These are phyloP conservation scores for Drosophila ezoana DNA, from an alignment of 2,888 invertebrate species.

Conservation along the genomic window DNA sequence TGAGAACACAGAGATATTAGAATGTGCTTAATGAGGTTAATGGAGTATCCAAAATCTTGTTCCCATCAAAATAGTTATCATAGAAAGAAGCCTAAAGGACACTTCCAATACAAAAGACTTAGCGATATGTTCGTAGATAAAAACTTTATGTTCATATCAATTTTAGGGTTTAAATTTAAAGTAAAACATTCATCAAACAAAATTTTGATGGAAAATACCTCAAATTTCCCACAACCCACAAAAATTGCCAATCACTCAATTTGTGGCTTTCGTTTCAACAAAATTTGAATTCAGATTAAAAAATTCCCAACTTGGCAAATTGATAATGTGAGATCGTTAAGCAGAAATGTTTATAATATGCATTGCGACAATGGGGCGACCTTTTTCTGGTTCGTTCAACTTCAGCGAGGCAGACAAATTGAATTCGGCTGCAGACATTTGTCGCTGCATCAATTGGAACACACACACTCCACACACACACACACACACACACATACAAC, in stretches of 20 bases:
- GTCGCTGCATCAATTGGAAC: conserved; percentile 53
- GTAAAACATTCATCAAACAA: background rate
- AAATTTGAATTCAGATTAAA: background rate
- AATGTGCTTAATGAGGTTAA: no score
- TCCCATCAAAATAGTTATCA: no score
- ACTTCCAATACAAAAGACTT: no score
- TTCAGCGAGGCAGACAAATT: conserved; percentile 58
- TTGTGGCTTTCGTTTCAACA: conserved; percentile 24
- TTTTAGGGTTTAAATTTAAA: background rate
- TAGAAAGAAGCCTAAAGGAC: no score
- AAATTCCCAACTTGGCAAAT: conserved; percentile 7
- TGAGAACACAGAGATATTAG: no score
- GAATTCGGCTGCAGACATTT: conserved; percentile 54
- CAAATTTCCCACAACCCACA: background rate
- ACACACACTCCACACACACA: conserved; percentile 16
- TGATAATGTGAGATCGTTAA: conserved; percentile 16
- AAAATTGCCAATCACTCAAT: conserved; percentile 47
- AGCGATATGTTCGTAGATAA: no score
- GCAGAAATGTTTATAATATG: conserved; percentile 21
- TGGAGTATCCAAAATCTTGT: no score
- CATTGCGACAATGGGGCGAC: conserved; percentile 51
- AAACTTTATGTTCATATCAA: no score
- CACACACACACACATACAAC: conserved; percentile 16
- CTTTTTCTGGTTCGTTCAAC: conserved; percentile 71
- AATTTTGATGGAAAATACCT: background rate